These are phyloP conservation scores for Myripristis murdjan DNA, from an alignment of 2,797 vertebrate species.

Conservation along the genomic window DNA sequence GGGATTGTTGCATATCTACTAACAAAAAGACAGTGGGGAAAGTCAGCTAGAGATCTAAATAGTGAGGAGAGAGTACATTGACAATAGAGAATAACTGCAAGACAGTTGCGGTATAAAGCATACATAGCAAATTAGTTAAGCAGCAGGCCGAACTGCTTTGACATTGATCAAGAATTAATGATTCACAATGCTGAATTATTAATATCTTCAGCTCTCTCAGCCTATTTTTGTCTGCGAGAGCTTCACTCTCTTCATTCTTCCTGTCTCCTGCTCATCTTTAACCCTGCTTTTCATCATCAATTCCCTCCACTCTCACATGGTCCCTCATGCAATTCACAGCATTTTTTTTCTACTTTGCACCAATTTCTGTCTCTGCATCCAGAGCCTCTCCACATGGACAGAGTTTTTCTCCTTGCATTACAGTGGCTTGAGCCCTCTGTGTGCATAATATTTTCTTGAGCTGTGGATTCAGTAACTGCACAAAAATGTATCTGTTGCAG, in stretches of 20 bases:
- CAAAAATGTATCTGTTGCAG: no score
- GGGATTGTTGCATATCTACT: constrained; percentile 3
- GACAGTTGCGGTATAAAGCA: background rate
- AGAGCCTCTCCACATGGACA: background rate
- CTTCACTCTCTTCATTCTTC: constrained; percentile 57
- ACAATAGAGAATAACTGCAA: constrained; percentile 25
- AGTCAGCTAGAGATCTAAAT: constrained; percentile 9
- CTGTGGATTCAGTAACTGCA: no score
- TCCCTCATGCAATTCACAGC: constrained; percentile 56
- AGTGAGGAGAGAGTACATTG: background rate
- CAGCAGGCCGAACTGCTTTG: constrained; percentile 47
- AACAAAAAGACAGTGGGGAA: background rate
- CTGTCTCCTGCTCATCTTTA: constrained; percentile 63
- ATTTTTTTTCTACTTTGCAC: constrained; percentile 29
- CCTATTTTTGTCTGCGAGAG: constrained; percentile 82
- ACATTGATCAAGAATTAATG: constrained; percentile 86
- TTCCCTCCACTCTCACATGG: constrained; percentile 44
- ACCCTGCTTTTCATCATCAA: constrained; percentile 30
- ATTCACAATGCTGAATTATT: constrained; percentile 83
- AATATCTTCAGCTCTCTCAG: constrained; percentile 74
- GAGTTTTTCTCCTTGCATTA: background rate
- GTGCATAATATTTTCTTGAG: background rate
- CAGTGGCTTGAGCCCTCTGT: background rate
- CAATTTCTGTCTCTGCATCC: constrained; percentile 32
- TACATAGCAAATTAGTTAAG: constrained; percentile 20